Conservation (phyloP, 2,888 invertebrate species). For the Erpobdella octoculata region DNA sequence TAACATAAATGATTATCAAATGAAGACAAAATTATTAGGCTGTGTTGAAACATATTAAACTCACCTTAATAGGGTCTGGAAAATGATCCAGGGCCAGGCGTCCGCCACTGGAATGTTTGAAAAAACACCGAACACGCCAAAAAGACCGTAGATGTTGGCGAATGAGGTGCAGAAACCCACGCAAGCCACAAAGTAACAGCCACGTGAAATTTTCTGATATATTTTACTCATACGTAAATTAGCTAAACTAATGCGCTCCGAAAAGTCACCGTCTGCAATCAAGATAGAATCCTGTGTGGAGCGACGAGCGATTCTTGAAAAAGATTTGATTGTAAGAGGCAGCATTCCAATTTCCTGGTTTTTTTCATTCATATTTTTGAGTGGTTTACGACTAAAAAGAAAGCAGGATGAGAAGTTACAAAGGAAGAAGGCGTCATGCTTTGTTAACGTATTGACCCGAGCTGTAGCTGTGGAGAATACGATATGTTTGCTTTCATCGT, state of each 20-base stretch:
- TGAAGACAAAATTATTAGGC: neutral
- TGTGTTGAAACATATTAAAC: neutral
- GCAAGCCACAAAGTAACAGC: neutral
- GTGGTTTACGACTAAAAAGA: no score
- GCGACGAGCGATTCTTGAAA: neutral
- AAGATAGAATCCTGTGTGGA: neutral
- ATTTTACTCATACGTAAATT: neutral
- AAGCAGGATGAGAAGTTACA: no score
- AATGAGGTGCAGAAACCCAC: constrained; percentile 3
- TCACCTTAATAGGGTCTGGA: constrained; percentile 8
- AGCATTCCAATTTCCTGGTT: no score
- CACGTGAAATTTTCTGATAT: neutral
- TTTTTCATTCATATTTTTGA: no score
- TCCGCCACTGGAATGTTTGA: constrained; percentile 19
- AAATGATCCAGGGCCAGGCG: constrained; percentile 23
- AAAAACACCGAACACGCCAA: constrained; percentile 28
- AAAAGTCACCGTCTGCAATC: no score
- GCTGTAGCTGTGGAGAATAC: no score
- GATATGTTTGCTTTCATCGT: neutral
- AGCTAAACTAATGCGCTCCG: neutral
- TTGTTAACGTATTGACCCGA: no score
- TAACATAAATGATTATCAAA: neutral
- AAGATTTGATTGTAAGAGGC: no score
- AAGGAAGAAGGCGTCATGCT: no score
- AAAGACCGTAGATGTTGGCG: constrained; percentile 23